These are phyloP conservation scores for Vanacampus margaritifer DNA, from an alignment of 2,113 vertebrate species.

Conservation along the genomic window DNA sequence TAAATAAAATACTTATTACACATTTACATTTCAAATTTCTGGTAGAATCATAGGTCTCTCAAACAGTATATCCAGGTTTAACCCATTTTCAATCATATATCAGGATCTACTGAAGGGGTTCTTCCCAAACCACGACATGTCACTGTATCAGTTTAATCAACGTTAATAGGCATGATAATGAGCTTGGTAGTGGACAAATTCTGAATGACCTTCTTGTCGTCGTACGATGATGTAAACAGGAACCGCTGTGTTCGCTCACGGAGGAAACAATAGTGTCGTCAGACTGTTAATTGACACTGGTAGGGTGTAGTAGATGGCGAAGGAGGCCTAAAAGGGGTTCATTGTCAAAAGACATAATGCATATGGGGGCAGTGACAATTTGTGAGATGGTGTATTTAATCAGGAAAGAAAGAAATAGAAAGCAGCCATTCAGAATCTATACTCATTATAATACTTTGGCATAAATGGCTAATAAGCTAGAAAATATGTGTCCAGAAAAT, in stretches of 20 bases:
- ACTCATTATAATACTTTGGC: background rate
- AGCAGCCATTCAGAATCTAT: conserved; percentile 5
- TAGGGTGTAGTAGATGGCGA: background rate
- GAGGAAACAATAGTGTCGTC: conserved; percentile 3
- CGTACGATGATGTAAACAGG: background rate
- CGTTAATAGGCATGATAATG: background rate
- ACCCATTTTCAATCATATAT: background rate
- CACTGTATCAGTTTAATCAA: background rate
- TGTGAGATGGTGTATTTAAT: conserved; percentile 2
- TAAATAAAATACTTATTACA: background rate
- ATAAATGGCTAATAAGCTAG: no score
- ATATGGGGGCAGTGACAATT: background rate
- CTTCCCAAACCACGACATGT: background rate
- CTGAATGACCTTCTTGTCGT: conserved; percentile 6
- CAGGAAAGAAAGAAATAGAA: background rate
- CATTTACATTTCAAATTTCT: background rate
- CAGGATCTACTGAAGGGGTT: background rate
- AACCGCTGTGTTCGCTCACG: background rate
- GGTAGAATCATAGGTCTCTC: background rate
- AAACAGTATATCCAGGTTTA: background rate
- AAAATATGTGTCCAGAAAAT: no score
- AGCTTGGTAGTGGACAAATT: conserved; percentile 2
- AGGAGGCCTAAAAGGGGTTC: conserved; percentile 6
- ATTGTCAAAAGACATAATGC: conserved; percentile 4
- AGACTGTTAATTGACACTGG: conserved; percentile 3